Base-by-base conservation (phyloP, 92 coral and sea anemone species). In the Scolanthus callimorphus region DNA sequence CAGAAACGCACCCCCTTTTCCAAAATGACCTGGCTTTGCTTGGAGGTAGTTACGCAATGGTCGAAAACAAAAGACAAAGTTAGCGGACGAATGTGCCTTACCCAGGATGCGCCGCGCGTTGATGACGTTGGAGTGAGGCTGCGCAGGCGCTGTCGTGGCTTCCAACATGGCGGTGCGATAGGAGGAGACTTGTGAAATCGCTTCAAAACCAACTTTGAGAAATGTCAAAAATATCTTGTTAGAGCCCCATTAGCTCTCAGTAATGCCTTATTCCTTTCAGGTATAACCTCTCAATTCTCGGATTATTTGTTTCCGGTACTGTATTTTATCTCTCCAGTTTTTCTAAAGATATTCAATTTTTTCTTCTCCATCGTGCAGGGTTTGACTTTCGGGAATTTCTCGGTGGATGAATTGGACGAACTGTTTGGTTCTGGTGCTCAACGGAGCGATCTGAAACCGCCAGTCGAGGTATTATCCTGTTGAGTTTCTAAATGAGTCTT, bases 311-410 rank as follows among this genome's bases (percentile, higher is more conserved):
- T 56, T 21, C 1, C 2, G 58, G 20, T 11, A 20, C 3, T n/a
- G 29, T 57, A 19, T 4, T 59, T 12, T 25, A 37, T 29, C n/a
- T 27, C 17, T 37, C 38, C 17, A 39, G 39, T 23, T 8, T 12
- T 43, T 31, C 26, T 11, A 45, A 46, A 44, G 63, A 27, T 30
- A 1, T 51, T 45, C 11, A 26, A 15, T 37, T 24, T 46, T 12
- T 46, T 57, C 44, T 54, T 44, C 20, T 34, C 49, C 30, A 12
- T 67, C 60, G 17, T 45, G 17, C 19, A 87, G 96, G 78, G 85
- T 44, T 58, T 87, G 71, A 34, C 65, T 41, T 87, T 87, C 60
- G 96, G 96, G 29, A 86, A 82, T 70, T 87, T 87, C 51, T 77
- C 96, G 25, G 67, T 83, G 23, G 86, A 78, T 39, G 96, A 87